Conservation (phyloP, 2,113 vertebrate species). For the Raja brachyura region DNA sequence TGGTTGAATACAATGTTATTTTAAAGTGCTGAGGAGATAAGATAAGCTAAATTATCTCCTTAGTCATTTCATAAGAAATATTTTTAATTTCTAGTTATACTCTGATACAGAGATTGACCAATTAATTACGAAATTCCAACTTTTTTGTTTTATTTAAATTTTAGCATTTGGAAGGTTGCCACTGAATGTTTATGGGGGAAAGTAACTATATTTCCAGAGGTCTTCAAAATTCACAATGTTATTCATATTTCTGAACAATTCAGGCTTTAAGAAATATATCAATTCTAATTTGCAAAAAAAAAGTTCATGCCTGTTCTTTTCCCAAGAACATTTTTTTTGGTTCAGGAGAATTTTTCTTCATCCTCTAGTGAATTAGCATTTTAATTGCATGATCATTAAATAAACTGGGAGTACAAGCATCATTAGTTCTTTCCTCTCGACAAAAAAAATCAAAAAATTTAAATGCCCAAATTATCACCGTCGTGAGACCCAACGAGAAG, state of each 20-base stretch:
- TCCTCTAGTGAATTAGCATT: conserved; percentile 53
- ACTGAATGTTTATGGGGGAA: background rate
- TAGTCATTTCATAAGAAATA: no score
- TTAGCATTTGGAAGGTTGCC: background rate
- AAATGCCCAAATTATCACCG: conserved; percentile 60
- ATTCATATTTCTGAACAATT: background rate
- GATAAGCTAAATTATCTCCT: no score
- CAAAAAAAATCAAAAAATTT: conserved; percentile 57
- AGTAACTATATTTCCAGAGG: background rate
- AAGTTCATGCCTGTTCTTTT: conserved; percentile 45
- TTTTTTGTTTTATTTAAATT: background rate
- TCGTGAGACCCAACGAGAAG: conserved; percentile 55
- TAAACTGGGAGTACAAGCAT: conserved; percentile 54
- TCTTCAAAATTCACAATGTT: background rate
- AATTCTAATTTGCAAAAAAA: conserved; percentile 42
- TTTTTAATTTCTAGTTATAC: no score
- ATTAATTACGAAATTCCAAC: background rate
- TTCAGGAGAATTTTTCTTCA: conserved; percentile 46
- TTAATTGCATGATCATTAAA: conserved; percentile 63
- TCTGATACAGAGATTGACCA: background rate
- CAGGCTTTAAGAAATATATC: conserved; percentile 40
- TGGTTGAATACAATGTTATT: no score
- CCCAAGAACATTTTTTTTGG: conserved; percentile 44
- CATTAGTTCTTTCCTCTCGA: conserved; percentile 50
- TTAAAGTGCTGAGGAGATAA: no score